Evolutionary conservation across 1,140 invertebrate genomes (phyloP), one percentile per base, ranked within the genome.

Genomic region (Sinonovacula constricta): DNA sequence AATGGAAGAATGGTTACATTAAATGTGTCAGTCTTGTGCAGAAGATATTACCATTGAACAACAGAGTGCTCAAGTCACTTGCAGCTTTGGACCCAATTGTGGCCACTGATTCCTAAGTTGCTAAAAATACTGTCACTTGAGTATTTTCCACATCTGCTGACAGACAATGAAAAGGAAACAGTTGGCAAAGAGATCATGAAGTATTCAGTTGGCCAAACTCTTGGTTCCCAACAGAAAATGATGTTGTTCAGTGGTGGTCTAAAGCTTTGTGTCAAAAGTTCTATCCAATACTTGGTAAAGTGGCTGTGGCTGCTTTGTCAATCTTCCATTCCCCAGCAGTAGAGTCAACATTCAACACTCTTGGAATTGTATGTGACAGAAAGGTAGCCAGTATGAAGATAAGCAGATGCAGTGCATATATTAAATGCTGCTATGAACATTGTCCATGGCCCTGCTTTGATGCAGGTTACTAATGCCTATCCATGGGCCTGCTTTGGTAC

Each of bases 261-360:
- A n/a, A n/a, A n/a, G n/a, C n/a, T n/a, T n/a, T n/a, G n/a, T 5
- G 36, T 28, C 14, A 53, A 67, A 45, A 59, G 3, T 22, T 53
- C 68, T 81, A 81, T 31, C 79, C 81, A 1, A 26, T 33, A 15
- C 70, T 81, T 33, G 33, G 33, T 26, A 79, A 63, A 68, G 63
- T 79, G 30, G 81, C 65, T n/a, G 12, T 14, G 2, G 74, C 79
- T 7, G 57, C 26, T 4, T 57, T 81, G 1, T 66, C 66, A 1
- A 66, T 77, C n/a, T 83, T 83, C 33, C 81, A 83, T 81, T 79
- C 79, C 3, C 79, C 79, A 39, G 34, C 39, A 18, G 81, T 83
- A n/a, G 81, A 81, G 31, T 78, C 72, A 22, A 31, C 79, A 24
- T 83, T 83, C 49, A 80, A 65, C 26, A 45, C 36, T 2, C 78